phyloP scores from a whole-genome alignment of 2,113 vertebrate genomes.

The Calyptomena viridis region DNA sequence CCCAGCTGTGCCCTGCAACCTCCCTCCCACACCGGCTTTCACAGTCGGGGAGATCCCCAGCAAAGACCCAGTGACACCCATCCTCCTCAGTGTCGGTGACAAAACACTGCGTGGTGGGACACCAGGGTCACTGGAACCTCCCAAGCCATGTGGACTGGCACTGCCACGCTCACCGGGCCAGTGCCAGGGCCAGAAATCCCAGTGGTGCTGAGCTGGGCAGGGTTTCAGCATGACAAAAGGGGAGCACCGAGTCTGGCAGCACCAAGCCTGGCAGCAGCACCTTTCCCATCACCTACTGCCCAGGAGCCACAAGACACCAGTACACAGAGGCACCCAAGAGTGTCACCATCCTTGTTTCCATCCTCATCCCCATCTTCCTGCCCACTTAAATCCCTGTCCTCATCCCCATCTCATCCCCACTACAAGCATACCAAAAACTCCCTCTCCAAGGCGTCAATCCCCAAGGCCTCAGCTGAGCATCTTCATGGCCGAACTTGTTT shows the following conservation, averaged over 20 bases:
- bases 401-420: not conserved
- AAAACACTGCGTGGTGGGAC: accelerated
- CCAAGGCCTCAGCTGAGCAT: not conserved
- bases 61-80: not conserved
- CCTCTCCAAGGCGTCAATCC: not conserved
- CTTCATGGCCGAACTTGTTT: accelerated
- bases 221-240: accelerated
- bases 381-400: no score
- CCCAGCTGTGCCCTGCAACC: accelerated
- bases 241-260: not conserved
- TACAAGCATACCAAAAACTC: accelerated
- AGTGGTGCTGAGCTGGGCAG: accelerated
- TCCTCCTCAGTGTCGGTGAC: not conserved
- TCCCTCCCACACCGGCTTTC: accelerated
- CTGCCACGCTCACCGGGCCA: accelerated
- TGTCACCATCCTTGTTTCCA: not conserved
- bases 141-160: accelerated
- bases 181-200: not conserved
- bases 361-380: not conserved
- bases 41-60: accelerated
- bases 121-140: not conserved
- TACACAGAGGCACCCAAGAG: not conserved
- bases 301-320: accelerated
- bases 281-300: not conserved
- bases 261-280: not conserved